phyloP scores from a whole-genome alignment of 2,888 invertebrate genomes.

The Seira ritae region DNA sequence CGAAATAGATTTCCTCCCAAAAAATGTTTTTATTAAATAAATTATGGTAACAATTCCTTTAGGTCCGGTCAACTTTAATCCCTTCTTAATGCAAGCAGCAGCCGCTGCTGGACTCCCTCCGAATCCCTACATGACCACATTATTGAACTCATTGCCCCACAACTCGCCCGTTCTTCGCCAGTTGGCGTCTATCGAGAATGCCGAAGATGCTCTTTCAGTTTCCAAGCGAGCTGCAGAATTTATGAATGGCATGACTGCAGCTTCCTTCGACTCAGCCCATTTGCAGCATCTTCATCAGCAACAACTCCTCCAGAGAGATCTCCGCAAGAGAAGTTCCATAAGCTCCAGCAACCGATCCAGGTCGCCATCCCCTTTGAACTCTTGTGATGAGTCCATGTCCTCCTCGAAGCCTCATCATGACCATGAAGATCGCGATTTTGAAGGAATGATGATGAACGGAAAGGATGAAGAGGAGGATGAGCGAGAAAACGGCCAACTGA shows the following conservation, averaged over 20 bases:
- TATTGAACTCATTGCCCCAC: slow-evolving; percentile 71
- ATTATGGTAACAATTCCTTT: slow-evolving; percentile 22
- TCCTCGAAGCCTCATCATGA: slow-evolving; percentile 63
- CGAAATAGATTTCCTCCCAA: not conserved
- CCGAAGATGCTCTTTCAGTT: slow-evolving; percentile 60
- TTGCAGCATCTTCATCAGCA: slow-evolving; percentile 49
- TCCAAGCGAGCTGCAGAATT: slow-evolving; percentile 58
- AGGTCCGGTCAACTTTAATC: slow-evolving; percentile 76
- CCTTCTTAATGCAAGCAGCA: slow-evolving; percentile 78
- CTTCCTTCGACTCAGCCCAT: slow-evolving; percentile 39
- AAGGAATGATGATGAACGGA: slow-evolving; percentile 55
- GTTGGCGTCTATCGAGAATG: slow-evolving; percentile 69
- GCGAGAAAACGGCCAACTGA: slow-evolving; percentile 35
- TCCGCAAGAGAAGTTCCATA: slow-evolving; percentile 54
- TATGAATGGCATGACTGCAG: slow-evolving; percentile 53
- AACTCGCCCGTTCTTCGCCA: slow-evolving; percentile 72
- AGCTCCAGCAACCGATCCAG: slow-evolving; percentile 58
- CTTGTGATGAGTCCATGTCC: slow-evolving; percentile 63
- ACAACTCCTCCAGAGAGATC: slow-evolving; percentile 33
- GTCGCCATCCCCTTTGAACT: slow-evolving; percentile 61
- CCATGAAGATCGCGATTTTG: not conserved
- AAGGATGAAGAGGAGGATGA: slow-evolving; percentile 62
- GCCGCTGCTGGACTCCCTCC: slow-evolving; percentile 74
- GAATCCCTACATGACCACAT: slow-evolving; percentile 72
- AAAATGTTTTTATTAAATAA: slow-evolving; percentile 34